Evolutionary conservation across 2,113 vertebrate genomes (phyloP), one percentile per base, ranked within the genome.

Genomic region (Passer domesticus): DNA sequence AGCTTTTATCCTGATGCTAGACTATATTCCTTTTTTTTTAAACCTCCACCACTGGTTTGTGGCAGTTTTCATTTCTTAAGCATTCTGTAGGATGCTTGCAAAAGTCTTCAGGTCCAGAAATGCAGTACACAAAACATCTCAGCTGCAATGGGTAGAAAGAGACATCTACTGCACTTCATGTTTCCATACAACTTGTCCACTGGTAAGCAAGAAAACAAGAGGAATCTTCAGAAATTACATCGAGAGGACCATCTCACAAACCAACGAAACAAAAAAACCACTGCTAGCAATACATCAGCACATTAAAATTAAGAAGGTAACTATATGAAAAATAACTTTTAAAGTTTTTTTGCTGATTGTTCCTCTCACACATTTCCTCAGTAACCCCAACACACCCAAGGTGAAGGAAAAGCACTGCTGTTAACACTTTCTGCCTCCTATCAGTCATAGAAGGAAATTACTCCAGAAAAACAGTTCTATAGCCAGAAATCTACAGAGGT

Each of bases 401-500:
- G 39, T 66, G 25, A 43, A 79, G 35, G 41, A 17, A 92, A 78
- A 87, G 58, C 19, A 88, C 43, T 69, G 52, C 78, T 58, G 66
- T 75, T 94, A 94, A 91, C 37, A 88, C 66, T 35, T 77, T 62
- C 50, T 74, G 27, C 60, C 87, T 95, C 86, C 79, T 35, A 58
- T 28, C 50, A 77, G 79, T 86, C 89, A 95, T 52, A 92, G 35
- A 14, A 70, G 15, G 17, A 84, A 66, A 85, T 30, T 25, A 79
- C 59, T 74, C 35, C 78, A 92, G n/a, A 84, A 62, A 72, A 60
- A 44, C 8, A 76, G 16, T 55, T 85, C 23, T 70, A 19, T 2
- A 59, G 17, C 3, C 12, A 93, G 30, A 78, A 83, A 74, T 50
- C 39, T 52, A 70, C 11, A 30, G 35, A 53, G 18, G 10, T 33